Evolutionary conservation across 2,797 vertebrate species (phyloP), one percentile per base, ranked within the genome.

Genomic region (Remorina albescens): DNA sequence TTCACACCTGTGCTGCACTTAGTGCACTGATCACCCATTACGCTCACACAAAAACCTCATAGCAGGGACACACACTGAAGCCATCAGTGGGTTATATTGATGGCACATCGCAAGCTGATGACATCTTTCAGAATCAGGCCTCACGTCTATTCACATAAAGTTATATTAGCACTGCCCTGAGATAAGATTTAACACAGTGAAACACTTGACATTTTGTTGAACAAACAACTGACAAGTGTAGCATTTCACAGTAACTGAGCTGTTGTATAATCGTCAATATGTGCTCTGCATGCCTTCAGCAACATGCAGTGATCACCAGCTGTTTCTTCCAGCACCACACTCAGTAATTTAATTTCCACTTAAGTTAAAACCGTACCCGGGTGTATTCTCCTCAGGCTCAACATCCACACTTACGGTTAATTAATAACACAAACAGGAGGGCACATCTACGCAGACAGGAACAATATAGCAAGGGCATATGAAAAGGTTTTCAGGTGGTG

Each of bases 351-450:
- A 80, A 90, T 91, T 91, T 91, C 71, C 84, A 84, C 51, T 5
- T 66, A 74, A 77, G 79, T 82, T 76, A 80, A 73, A 89, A 81
- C 64, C 26, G 39, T 47, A 84, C 85, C 81, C 74, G 16, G 47
- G 78, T 76, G 71, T 54, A 80, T 88, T 85, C 57, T 71, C 80
- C 77, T 67, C 49, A 34, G 70, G 50, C 63, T 81, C 63, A 73
- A 73, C 75, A 76, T 78, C 72, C 78, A 78, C 34, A 49, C 74
- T 73, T 79, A 71, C 44, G 74, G 72, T 81, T 91, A 86, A 91
- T 92, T 94, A 90, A 86, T 74, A 88, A 83, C 55, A 72, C 76
- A 88, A 86, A 91, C 76, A 83, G 15, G 37, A 63, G 64, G 1
- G 11, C 54, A 34, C 26, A 56, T 30, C 76, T 62, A 73, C 28